Base-by-base conservation (phyloP, 2,113 vertebrate species). In the Anhinga anhinga region DNA sequence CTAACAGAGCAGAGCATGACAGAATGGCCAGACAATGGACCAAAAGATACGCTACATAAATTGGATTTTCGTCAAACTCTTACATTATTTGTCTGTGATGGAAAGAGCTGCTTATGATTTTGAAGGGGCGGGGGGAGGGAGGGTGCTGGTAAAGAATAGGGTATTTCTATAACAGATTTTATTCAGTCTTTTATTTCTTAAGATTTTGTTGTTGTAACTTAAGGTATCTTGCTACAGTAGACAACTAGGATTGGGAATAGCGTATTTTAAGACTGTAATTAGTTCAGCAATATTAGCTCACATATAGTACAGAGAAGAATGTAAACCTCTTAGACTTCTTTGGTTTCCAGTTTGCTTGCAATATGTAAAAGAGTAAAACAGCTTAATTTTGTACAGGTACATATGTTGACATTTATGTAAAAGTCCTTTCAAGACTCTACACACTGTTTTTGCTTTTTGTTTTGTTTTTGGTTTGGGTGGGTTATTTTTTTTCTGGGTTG, bases 11-110 rank as follows among this genome's bases (percentile, higher is more conserved):
- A 74, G 99, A 99, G 96, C 99, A 99, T 94, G 99, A 99, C 98
- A 98, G 99, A 97, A 99, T 99, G 98, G 99, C 99, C 99, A 99
- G 99, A 98, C 99, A 99, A 96, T 99, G 99, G 99, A 99, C 99
- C 95, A 99, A 99, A 98, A 98, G 99, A 98, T 99, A 99, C 4
- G 99, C 99, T 91, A 99, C 99, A 98, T 99, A 99, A 98, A 91
- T 63, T 84, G 96, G 77, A 96, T 94, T 92, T 90, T 93, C n/a
- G 10, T 94, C 91, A 92, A 94, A 94, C 72, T 96, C 97, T 95
- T 93, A 89, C 96, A 14, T 98, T 97, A 96, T 96, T 97, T 70
- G 96, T 98, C 98, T 98, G 98, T 98, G 98, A 98, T 98, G 97
- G 97, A 98, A 98, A 98, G 98, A 98, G 98, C 98, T 98, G 98